Conservation (phyloP, 1,140 invertebrate species). For the Geopemphigus sp. region DNA sequence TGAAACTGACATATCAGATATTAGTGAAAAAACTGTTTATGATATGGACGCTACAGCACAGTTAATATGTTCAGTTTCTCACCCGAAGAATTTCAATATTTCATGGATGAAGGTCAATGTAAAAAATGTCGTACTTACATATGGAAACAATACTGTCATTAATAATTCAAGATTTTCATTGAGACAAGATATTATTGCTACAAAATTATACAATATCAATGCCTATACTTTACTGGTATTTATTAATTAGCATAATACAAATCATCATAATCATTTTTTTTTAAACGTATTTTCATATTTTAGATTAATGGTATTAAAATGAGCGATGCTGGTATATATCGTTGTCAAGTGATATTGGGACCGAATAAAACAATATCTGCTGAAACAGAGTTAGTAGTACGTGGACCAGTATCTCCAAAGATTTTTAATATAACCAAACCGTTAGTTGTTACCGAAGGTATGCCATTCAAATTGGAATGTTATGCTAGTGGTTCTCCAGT, state of each 20-base stretch:
- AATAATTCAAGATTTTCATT: slow-evolving; percentile 82
- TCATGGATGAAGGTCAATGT: slow-evolving; percentile 75
- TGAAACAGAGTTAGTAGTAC: slow-evolving; percentile 78
- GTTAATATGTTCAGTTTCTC: slow-evolving; percentile 84
- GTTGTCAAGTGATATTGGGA: slow-evolving; percentile 81
- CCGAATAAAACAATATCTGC: slow-evolving; percentile 71
- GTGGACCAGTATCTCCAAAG: slow-evolving; percentile 80
- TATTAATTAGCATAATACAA: background rate
- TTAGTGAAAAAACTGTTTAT: slow-evolving; percentile 86
- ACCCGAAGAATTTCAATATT: slow-evolving; percentile 79
- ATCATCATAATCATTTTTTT: background rate
- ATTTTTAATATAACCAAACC: slow-evolving; percentile 90
- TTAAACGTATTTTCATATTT: too few species aligned
- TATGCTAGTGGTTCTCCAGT: slow-evolving; percentile 79
- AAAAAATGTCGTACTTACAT: slow-evolving; percentile 69
- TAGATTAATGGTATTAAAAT: slow-evolving; percentile 93
- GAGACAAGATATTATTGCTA: slow-evolving; percentile 78
- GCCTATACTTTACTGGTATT: slow-evolving; percentile 77
- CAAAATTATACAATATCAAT: slow-evolving; percentile 68
- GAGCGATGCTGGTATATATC: slow-evolving; percentile 84
- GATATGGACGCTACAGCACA: slow-evolving; percentile 87
- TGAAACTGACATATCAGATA: slow-evolving; percentile 86
- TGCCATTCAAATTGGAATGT: slow-evolving; percentile 77
- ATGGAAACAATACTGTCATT: slow-evolving; percentile 76
- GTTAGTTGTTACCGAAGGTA: slow-evolving; percentile 76